phyloP scores from a whole-genome alignment of 2,113 vertebrate species.

The Microtus oregoni region DNA sequence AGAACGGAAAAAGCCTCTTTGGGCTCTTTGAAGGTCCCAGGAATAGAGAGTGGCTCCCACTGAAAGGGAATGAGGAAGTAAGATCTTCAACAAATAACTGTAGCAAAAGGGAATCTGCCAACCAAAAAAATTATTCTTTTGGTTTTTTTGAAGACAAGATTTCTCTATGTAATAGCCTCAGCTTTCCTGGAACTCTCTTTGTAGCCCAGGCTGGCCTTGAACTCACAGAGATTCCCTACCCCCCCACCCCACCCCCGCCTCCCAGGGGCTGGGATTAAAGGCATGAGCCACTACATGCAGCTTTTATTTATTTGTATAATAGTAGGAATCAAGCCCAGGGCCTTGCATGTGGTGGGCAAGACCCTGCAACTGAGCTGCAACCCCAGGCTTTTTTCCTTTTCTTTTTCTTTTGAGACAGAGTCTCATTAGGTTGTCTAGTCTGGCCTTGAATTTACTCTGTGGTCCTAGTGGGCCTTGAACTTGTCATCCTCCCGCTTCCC shows the following conservation, averaged over 20 bases:
- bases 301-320: neutral
- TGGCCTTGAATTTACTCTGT: neutral
- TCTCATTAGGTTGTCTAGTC: neutral
- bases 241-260: neutral
- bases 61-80: neutral
- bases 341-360: neutral
- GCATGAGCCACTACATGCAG: rapidly evolving
- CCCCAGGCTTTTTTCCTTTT: neutral
- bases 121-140: neutral
- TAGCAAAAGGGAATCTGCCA: neutral
- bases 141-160: neutral
- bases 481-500: neutral
- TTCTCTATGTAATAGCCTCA: neutral
- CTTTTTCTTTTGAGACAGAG: neutral
- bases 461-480: neutral
- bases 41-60: neutral
- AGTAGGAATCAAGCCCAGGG: neutral
- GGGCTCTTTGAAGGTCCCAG: neutral
- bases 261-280: neutral
- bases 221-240: neutral
- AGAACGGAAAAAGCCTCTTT: neutral
- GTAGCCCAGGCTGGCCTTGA: neutral
- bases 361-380: neutral
- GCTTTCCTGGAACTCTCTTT: neutral
- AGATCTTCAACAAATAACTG: neutral